Percentiles rank a stretch among this genome's conserved stretches.
Conservation (phyloP, 2,113 vertebrate species). For the Okapia johnstoni region DNA sequence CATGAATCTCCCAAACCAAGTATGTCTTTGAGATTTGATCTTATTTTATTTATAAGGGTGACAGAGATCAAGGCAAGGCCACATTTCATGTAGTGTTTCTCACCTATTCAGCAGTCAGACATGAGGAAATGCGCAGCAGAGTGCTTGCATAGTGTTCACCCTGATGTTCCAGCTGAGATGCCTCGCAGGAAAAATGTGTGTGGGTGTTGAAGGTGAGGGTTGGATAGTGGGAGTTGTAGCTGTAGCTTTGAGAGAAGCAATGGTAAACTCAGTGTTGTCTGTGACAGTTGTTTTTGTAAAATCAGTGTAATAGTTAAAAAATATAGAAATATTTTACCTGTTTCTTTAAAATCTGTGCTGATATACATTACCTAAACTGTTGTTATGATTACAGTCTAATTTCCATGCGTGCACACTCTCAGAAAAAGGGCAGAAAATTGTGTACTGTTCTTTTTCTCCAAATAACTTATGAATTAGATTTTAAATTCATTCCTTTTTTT, state of each 20-base stretch:
- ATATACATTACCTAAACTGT: background rate
- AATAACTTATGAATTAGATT: background rate
- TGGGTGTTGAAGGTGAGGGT: conserved; percentile 36
- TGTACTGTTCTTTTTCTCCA: background rate
- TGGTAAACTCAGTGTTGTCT: background rate
- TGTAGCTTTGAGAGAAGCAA: conserved; percentile 24
- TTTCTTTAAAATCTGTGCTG: background rate
- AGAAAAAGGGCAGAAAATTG: background rate
- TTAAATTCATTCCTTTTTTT: background rate
- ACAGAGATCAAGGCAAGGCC: conserved; percentile 37
- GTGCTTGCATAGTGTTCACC: conserved; percentile 25
- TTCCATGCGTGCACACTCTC: background rate
- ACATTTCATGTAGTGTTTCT: conserved; percentile 25
- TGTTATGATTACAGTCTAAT: background rate
- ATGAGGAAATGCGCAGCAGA: conserved; percentile 63
- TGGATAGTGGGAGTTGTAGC: conserved; percentile 42
- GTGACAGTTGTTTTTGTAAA: background rate
- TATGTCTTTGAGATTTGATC: conserved; percentile 7
- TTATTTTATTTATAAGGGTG: conserved; percentile 6
- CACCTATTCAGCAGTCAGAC: conserved; percentile 58
- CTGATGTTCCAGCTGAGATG: background rate
- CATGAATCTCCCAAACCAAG: background rate
- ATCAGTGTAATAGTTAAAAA: background rate
- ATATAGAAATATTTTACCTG: background rate
- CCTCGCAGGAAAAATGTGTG: background rate